phyloP scores from a whole-genome alignment of 2,888 invertebrate species.

The Drosophila austrosaltans region DNA sequence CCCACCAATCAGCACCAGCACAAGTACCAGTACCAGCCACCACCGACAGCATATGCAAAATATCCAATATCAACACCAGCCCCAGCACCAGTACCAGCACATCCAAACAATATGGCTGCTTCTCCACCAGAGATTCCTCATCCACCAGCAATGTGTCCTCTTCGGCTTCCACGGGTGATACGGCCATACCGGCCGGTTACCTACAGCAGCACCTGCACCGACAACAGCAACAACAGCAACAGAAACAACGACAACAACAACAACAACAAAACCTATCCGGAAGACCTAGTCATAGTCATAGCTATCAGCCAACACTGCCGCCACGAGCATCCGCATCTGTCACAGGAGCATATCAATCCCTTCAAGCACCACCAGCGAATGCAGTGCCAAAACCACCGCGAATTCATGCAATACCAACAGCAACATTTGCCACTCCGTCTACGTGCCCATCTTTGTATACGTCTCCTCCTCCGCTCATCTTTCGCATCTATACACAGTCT shows the following conservation, averaged over 20 bases:
- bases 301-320: constrained; percentile 44
- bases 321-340: constrained; percentile 36
- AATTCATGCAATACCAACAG: constrained; percentile 40
- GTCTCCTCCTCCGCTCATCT: constrained; percentile 43
- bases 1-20: constrained; percentile 37
- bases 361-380: constrained; percentile 55
- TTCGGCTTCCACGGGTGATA: constrained; percentile 82
- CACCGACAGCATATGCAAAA: constrained; percentile 23
- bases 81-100: constrained; percentile 19
- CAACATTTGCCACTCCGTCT: constrained; percentile 33
- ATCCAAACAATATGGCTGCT: constrained; percentile 23
- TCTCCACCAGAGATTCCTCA: not conserved
- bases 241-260: constrained; percentile 28
- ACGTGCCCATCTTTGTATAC: constrained; percentile 2
- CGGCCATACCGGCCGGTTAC: constrained; percentile 79
- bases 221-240: not conserved
- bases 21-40: constrained; percentile 17
- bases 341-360: too few species aligned
- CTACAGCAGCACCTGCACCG: constrained; percentile 44
- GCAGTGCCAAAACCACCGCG: constrained; percentile 82
- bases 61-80: constrained; percentile 27
- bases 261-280: constrained; percentile 28
- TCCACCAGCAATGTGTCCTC: constrained; percentile 65
- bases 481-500: constrained; percentile 57
- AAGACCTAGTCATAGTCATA: constrained; percentile 72